Percentiles rank a stretch among this genome's conserved stretches.
Conservation (phyloP, 2,113 vertebrate species). For the Megatriorchis doriae region DNA sequence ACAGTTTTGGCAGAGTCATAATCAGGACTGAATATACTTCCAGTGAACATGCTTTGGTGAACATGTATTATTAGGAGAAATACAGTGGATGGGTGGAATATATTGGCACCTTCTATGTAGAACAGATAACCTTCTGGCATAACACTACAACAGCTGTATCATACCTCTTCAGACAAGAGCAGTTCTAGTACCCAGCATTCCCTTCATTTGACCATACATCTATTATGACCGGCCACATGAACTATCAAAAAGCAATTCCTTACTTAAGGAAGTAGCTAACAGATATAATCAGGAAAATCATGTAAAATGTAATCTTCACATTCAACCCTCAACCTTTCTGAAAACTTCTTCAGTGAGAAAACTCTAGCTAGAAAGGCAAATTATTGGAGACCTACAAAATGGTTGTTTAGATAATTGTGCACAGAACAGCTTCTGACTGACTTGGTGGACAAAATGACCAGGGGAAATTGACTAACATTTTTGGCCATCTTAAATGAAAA, state of each 20-base stretch:
- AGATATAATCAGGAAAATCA: background rate
- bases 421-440: background rate
- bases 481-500: background rate
- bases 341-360: background rate
- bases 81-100: background rate
- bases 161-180: background rate
- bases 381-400: background rate
- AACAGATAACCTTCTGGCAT: background rate
- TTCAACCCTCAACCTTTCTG: background rate
- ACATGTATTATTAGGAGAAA: background rate
- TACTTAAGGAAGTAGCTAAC: background rate
- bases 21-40: background rate
- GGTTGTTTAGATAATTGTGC: background rate
- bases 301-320: accelerated
- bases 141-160: background rate
- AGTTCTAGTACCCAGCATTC: background rate
- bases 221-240: background rate
- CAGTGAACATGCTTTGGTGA: background rate
- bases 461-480: background rate
- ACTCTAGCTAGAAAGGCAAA: background rate
- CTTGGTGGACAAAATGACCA: background rate
- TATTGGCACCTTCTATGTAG: background rate
- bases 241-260: background rate
- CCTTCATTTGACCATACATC: background rate
- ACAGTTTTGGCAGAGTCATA: background rate